phyloP scores from a whole-genome alignment of 2,888 invertebrate species.

The Drosophila falleni region DNA sequence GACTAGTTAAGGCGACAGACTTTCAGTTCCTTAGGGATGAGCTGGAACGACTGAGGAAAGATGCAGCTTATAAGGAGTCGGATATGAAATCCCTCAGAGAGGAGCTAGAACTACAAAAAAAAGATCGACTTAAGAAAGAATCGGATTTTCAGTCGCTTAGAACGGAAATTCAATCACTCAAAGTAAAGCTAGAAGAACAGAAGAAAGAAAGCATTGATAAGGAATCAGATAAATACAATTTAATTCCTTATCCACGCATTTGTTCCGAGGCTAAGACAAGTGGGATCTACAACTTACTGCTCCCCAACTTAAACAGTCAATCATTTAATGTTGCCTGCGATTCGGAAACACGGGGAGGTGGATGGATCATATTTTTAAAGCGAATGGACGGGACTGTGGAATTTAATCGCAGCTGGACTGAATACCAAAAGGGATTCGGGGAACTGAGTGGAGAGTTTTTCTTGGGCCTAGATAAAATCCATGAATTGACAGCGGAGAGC shows the following conservation, averaged over 20 bases:
- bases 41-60: neutral
- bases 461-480: no score
- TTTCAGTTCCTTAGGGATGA: neutral
- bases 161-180: neutral
- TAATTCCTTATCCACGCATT: no score
- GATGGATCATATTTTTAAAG: neutral
- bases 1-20: no score
- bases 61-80: neutral
- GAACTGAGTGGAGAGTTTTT: no score
- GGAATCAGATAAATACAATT: no score
- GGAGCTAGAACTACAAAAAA: neutral
- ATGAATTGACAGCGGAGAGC: no score
- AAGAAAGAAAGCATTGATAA: no score
- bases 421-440: no score
- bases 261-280: neutral
- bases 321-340: constrained; percentile 4
- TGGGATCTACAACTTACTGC: neutral
- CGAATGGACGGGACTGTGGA: neutral
- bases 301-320: no score
- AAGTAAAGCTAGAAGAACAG: no score
- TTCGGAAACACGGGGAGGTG: neutral
- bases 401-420: no score
- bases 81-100: neutral
- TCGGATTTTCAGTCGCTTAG: neutral
- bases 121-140: neutral